phyloP scores from a whole-genome alignment of 2,797 vertebrate genomes.

The Sciurus vulgaris region DNA sequence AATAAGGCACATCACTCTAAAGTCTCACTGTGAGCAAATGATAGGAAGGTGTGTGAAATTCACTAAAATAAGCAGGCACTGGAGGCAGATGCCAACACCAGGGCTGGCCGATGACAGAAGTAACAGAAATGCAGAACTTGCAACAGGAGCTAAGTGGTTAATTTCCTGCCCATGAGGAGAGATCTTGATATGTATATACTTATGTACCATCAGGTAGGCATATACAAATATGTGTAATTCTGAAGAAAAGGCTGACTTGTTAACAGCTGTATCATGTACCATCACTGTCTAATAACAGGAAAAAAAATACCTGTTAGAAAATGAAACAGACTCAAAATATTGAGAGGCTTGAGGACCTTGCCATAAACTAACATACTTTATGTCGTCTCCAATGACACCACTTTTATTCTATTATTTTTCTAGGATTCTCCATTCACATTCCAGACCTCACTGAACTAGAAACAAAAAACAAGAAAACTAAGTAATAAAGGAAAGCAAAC shows the following conservation, averaged over 20 bases:
- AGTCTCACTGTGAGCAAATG: not conserved
- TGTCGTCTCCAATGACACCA: not conserved
- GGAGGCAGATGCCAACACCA: not conserved
- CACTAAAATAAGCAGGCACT: not conserved
- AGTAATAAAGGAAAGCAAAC: not conserved
- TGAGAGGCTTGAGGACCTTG: not conserved
- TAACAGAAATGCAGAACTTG: not conserved
- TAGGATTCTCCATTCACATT: not conserved
- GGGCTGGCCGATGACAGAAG: not conserved
- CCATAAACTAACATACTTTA: not conserved
- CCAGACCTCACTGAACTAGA: not conserved
- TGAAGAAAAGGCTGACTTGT: not conserved
- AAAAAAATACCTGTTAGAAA: not conserved
- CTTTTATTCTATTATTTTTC: conserved; percentile 17
- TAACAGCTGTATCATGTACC: not conserved
- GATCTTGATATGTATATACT: not conserved
- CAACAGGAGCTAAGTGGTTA: not conserved
- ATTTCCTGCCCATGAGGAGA: not conserved
- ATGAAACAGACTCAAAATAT: not conserved
- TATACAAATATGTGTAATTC: not conserved
- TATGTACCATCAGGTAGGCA: not conserved
- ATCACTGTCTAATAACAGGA: not conserved
- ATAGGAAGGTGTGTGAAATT: not conserved
- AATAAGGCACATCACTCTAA: not conserved
- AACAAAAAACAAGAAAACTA: not conserved